Evolutionary conservation across 2,797 vertebrate genomes (phyloP), one percentile per base, ranked within the genome.

Genomic region (Macrochelys suwanniensis): DNA sequence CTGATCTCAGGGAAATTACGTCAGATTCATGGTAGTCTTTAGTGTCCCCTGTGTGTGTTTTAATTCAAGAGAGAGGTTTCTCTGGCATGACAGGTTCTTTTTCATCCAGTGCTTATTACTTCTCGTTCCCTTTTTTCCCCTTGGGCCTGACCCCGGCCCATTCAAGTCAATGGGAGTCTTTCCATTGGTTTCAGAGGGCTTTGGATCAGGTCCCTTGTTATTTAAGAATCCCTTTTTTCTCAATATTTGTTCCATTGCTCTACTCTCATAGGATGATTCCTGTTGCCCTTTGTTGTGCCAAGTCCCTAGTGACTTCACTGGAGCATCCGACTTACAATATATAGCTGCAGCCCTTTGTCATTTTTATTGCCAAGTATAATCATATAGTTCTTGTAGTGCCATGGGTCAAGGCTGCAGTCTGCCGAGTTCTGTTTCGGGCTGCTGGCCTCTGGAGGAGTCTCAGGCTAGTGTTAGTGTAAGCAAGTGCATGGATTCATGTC

Each of bases 41-140:
- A 15, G 17, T 37, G 78, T 25, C 86, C 65, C 31, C 82, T 84
- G 26, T 57, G 59, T 45, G 86, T 87, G 74, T 95, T 89, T 59
- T 94, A 82, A 82, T 93, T 82, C 89, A 94, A 94, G 51, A 21
- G 53, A 54, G 9, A 54, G 80, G 31, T 82, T 51, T 90, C 76
- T 61, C 84, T 91, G 80, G 51, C 49, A 68, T 90, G 16, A 31
- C 12, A 45, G 42, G 25, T 56, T 45, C 80, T 45, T 82, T 82
- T 57, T 16, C 61, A 59, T 93, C 86, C 84, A 90, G 13, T 88
- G 86, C 54, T 80, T 65, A 89, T 86, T 59, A 37, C 87, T 92
- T 94, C 86, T 82, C 92, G 47, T 65, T 85, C 47, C 74, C 0
- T 93, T 91, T 91, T 42, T 95, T 47, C 91, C 77, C 89, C 86